These are phyloP conservation scores for Megalurothrips usitatus DNA, from an alignment of 2,888 invertebrate genomes.

Conservation along the genomic window DNA sequence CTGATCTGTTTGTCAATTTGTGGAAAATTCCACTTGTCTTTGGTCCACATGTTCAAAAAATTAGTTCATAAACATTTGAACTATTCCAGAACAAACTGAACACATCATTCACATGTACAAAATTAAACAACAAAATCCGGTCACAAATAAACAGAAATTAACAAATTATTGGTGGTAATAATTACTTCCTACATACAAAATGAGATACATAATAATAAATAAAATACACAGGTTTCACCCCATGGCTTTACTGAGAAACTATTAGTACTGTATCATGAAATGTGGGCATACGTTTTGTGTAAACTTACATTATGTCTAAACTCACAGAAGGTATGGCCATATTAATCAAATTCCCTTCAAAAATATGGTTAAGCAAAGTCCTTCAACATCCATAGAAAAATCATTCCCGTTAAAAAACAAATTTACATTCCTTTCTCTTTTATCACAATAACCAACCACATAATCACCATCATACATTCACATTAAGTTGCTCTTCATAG, in stretches of 20 bases:
- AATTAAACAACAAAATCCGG: not conserved
- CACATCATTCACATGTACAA: not conserved
- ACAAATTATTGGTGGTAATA: conserved; percentile 8
- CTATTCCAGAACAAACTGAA: conserved; percentile 4
- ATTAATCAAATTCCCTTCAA: not conserved
- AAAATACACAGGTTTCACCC: not conserved
- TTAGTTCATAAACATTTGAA: not conserved
- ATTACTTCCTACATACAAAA: not conserved
- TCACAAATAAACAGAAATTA: not conserved
- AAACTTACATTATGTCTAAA: not conserved
- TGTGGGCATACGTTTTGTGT: not conserved
- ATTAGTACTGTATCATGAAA: not conserved
- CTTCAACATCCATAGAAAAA: not conserved
- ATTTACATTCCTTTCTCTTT: not conserved
- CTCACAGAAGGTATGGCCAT: conserved; percentile 13
- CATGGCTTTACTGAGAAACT: not conserved
- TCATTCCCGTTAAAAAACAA: not conserved
- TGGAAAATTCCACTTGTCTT: not conserved
- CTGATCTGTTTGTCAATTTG: not conserved
- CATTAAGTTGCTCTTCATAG: not conserved
- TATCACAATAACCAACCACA: not conserved
- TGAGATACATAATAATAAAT: not conserved
- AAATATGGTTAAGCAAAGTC: not conserved
- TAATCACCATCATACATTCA: not conserved
- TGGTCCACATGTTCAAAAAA: conserved; percentile 12